Conservation (phyloP, 2,888 invertebrate genomes). For the Hymenopus coronatus region DNA sequence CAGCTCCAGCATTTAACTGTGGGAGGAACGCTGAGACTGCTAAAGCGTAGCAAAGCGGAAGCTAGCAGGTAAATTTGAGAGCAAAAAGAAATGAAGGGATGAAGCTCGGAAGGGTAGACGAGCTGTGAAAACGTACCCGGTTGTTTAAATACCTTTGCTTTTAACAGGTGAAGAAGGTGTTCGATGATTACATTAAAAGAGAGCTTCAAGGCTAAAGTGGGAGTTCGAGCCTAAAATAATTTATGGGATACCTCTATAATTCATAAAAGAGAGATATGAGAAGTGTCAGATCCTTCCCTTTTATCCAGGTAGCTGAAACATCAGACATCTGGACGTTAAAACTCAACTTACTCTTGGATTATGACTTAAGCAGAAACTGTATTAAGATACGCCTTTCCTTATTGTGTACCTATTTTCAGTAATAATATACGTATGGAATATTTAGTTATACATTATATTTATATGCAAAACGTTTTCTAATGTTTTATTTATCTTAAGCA, state of each 20-base stretch:
- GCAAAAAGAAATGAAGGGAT: not conserved
- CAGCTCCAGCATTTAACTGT: not conserved
- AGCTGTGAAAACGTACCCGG: not conserved
- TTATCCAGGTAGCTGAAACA: not conserved
- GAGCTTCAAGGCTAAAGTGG: not conserved
- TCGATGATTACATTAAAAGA: conserved; percentile 15
- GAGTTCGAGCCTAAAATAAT: conserved; percentile 10
- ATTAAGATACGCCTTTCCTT: not conserved
- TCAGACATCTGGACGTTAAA: not conserved
- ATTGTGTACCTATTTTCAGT: no score
- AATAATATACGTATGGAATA: no score
- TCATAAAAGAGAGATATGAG: not conserved
- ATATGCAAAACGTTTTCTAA: no score
- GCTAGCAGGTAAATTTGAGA: not conserved
- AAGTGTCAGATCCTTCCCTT: not conserved
- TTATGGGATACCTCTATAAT: conserved; percentile 12
- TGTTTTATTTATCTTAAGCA: no score
- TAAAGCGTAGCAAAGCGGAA: not conserved
- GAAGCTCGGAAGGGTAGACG: not conserved
- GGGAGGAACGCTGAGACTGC: not conserved
- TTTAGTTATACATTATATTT: no score
- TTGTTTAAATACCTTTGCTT: conserved; percentile 13
- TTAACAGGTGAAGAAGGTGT: conserved; percentile 3
- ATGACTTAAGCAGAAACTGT: not conserved
- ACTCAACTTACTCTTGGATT: not conserved